phyloP scores from a whole-genome alignment of 2,113 vertebrate genomes.

The Callipepla californica region DNA sequence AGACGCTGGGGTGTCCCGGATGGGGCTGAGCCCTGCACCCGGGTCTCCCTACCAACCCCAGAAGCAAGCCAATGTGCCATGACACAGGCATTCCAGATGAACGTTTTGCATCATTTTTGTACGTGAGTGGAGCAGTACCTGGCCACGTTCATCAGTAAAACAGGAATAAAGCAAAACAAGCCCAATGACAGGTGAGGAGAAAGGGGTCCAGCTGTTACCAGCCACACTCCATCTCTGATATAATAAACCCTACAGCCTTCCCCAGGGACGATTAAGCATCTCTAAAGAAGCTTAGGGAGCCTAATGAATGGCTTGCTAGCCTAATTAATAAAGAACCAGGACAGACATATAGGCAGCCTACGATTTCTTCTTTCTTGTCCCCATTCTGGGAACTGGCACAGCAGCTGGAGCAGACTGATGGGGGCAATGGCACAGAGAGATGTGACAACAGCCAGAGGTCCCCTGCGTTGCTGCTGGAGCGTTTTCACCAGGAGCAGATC shows the following conservation, averaged over 20 bases:
- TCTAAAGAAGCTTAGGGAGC: slow-evolving; percentile 56
- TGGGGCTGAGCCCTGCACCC: background rate
- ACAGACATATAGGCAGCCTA: background rate
- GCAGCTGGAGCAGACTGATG: background rate
- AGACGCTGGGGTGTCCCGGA: background rate
- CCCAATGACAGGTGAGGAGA: background rate
- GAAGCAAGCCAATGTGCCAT: background rate
- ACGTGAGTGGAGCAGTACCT: background rate
- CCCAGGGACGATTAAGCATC: slow-evolving; percentile 20
- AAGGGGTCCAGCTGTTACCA: background rate
- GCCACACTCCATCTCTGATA: background rate
- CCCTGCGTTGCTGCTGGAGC: background rate
- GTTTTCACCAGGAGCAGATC: background rate
- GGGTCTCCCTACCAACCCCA: background rate
- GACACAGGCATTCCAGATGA: background rate
- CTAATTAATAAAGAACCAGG: slow-evolving; percentile 55
- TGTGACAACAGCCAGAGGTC: background rate
- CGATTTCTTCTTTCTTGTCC: background rate
- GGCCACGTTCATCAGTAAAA: background rate
- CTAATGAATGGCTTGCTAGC: slow-evolving; percentile 42
- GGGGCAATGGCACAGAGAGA: background rate
- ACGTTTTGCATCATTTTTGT: background rate
- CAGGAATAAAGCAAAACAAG: background rate
- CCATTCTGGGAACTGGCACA: background rate
- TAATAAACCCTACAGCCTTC: background rate